Evolutionary conservation across 2,113 vertebrate genomes (phyloP).

Genomic region (Macquaria ambigua): DNA sequence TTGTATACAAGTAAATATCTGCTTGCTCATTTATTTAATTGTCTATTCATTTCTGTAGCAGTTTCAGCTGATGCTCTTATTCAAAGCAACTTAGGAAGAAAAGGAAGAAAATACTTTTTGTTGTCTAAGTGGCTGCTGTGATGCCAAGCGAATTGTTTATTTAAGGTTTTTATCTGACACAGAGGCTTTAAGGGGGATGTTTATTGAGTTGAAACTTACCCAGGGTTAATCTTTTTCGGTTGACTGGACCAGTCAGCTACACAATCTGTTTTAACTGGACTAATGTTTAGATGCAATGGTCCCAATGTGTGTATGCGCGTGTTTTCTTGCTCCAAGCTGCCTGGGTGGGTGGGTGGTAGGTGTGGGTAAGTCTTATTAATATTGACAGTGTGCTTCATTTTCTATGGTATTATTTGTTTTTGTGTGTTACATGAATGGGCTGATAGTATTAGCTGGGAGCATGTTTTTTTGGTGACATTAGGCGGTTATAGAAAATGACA

Average conservation of each 20-base stretch:
- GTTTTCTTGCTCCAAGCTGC: slow-evolving; percentile 22
- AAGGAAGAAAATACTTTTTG: slow-evolving; percentile 1
- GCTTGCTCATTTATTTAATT: neutral
- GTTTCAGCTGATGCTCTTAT: neutral
- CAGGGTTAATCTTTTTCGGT: slow-evolving; percentile 42
- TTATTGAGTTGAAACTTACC: slow-evolving; percentile 43
- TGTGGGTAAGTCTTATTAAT: slow-evolving; percentile 53
- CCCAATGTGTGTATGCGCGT: neutral
- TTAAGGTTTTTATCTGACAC: slow-evolving; percentile 34
- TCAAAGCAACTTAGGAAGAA: neutral
- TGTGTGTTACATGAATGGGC: slow-evolving; percentile 40
- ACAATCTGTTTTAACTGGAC: slow-evolving; percentile 45
- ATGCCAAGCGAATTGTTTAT: slow-evolving; percentile 33
- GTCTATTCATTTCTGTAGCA: neutral
- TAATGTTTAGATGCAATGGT: slow-evolving; percentile 22
- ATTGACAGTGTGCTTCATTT: slow-evolving; percentile 47
- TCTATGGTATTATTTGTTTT: slow-evolving; percentile 33
- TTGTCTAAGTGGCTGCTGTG: neutral
- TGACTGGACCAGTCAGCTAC: slow-evolving; percentile 39
- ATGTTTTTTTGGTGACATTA: slow-evolving; percentile 29
- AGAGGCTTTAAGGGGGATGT: slow-evolving; percentile 31
- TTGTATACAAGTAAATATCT: neutral
- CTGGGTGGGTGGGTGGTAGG: slow-evolving; percentile 4
- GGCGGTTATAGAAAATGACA: slow-evolving; percentile 28
- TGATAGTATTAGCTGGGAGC: slow-evolving; percentile 32